Conservation (phyloP, 1,140 invertebrate genomes). For the Daktulosphaira vitifoliae region DNA sequence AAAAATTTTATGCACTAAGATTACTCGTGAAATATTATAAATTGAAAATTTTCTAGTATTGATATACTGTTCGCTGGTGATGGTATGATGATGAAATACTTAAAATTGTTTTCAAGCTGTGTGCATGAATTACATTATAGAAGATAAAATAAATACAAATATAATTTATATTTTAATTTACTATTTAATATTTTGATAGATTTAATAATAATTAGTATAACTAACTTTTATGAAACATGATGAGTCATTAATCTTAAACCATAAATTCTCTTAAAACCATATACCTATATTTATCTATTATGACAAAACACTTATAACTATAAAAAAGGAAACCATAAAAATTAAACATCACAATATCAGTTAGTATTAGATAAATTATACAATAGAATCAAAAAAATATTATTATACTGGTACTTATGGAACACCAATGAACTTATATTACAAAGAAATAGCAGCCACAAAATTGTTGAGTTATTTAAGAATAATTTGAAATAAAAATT, state of each 20-base stretch:
- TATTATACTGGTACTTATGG: constrained; percentile 5
- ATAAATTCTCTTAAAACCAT: constrained; percentile 5
- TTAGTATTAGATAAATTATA: constrained; percentile 9
- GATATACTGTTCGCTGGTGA: too few relatives aligned
- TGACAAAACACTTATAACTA: constrained; percentile 5
- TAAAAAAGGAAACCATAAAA: too few relatives aligned
- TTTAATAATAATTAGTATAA: constrained; percentile 7
- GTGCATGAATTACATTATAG: too few relatives aligned
- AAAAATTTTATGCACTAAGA: too few relatives aligned
- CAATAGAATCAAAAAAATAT: constrained; percentile 3
- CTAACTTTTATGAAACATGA: neutral
- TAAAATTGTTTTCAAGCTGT: too few relatives aligned
- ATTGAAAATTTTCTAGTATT: too few relatives aligned
- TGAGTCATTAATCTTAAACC: neutral
- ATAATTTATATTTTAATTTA: too few relatives aligned
- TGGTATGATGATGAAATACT: too few relatives aligned
- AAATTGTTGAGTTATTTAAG: neutral
- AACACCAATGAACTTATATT: neutral
- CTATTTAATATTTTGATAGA: constrained; percentile 5
- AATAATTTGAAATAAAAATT: too few relatives aligned
- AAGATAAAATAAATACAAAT: too few relatives aligned
- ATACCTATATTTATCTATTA: constrained; percentile 14
- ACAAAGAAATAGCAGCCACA: neutral
- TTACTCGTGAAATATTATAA: too few relatives aligned
- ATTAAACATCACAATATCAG: constrained; percentile 16